A percentile compares a stretch with the other conserved stretches of the same genome.
These are phyloP conservation scores for Drosophila parthenogenetica DNA, from an alignment of 2,888 invertebrate genomes.

Conservation along the genomic window DNA sequence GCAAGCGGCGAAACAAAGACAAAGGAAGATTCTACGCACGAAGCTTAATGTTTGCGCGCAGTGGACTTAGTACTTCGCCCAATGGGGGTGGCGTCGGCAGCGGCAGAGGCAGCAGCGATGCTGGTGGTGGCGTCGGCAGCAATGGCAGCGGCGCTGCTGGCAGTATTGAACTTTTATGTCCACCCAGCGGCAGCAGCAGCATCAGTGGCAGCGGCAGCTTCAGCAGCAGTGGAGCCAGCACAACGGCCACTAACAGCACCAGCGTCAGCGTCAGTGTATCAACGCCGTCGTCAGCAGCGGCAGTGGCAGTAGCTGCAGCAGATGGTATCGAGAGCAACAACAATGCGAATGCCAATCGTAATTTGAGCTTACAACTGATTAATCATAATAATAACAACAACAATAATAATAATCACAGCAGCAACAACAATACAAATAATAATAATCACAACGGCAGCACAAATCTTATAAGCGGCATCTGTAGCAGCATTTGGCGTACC, in stretches of 20 bases:
- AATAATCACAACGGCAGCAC: conserved; percentile 48
- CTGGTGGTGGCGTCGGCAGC: conserved; percentile 21
- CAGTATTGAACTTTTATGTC: conserved; percentile 67
- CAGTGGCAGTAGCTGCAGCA: conserved; percentile 27
- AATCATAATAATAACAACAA: conserved; percentile 37
- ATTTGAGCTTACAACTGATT: conserved; percentile 75
- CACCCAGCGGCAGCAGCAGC: conserved; percentile 69
- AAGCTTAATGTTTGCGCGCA: conserved; percentile 62
- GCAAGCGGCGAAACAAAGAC: conserved; percentile 11
- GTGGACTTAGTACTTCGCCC: conserved; percentile 48
- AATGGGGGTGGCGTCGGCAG: conserved; percentile 32
- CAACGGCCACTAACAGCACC: conserved; percentile 65
- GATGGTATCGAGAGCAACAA: conserved; percentile 61
- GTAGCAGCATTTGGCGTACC: conserved; percentile 81
- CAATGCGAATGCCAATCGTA: conserved; percentile 65
- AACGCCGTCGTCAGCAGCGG: conserved; percentile 29
- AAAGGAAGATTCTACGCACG: conserved; percentile 21
- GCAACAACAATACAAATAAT: conserved; percentile 57
- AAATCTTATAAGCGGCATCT: conserved; percentile 76
- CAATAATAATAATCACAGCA: conserved; percentile 36
- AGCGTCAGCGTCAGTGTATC: conserved; percentile 60
- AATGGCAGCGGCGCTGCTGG: conserved; percentile 35
- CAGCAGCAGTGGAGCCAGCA: conserved; percentile 58
- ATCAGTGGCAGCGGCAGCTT: conserved; percentile 64
- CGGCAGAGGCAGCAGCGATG: conserved; percentile 11